These are phyloP conservation scores for Lutjanus erythropterus DNA, from an alignment of 2,113 vertebrate genomes.

Conservation along the genomic window DNA sequence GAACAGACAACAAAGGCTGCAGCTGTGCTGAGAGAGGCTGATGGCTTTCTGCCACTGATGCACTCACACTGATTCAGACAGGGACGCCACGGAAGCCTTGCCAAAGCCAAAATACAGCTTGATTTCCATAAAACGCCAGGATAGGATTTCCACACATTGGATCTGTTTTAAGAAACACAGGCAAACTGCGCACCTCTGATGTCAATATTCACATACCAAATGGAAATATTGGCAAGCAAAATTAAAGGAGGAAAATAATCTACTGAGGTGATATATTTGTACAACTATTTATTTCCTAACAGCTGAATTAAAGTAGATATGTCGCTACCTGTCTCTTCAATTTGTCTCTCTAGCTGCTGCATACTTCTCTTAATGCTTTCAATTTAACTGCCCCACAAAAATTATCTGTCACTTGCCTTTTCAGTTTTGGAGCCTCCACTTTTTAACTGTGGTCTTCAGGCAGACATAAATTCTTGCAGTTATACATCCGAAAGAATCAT, in stretches of 20 bases:
- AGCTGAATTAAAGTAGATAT: slow-evolving; percentile 3
- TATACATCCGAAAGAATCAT: slow-evolving; percentile 1
- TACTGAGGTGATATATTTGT: not conserved
- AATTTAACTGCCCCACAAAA: not conserved
- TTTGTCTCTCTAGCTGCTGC: slow-evolving; percentile 2
- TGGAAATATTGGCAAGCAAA: not conserved
- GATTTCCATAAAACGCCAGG: slow-evolving; percentile 29
- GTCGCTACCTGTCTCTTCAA: not conserved
- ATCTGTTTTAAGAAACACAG: slow-evolving; percentile 14
- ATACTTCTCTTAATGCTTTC: not conserved
- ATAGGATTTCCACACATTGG: slow-evolving; percentile 14
- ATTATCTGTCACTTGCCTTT: not conserved
- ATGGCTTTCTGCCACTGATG: slow-evolving; percentile 69
- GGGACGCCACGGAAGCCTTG: slow-evolving; percentile 35
- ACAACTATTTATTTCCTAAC: not conserved
- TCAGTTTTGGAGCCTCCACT: not conserved
- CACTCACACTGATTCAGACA: slow-evolving; percentile 75
- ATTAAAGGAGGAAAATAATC: not conserved
- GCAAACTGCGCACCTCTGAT: not conserved
- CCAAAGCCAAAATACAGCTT: slow-evolving; percentile 55
- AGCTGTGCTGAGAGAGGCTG: slow-evolving; percentile 56
- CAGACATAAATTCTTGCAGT: not conserved
- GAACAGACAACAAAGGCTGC: slow-evolving; percentile 48
- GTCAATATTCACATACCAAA: not conserved
- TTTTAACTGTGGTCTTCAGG: not conserved